Conservation (phyloP, 2,888 invertebrate species). For the Peribatodes rhomboidaria region DNA sequence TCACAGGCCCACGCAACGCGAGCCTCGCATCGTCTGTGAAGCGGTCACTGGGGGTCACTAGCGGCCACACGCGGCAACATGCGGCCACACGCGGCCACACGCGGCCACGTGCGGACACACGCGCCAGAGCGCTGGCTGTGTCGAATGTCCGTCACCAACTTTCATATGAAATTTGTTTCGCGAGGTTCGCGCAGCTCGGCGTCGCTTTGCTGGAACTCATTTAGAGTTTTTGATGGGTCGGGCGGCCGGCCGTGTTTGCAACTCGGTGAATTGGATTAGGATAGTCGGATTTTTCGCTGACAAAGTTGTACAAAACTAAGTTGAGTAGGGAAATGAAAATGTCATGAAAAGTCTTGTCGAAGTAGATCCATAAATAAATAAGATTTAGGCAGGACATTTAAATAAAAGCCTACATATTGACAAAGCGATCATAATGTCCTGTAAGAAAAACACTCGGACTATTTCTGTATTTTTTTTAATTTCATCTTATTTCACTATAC, state of each 20-base stretch:
- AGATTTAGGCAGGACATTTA: too few relatives aligned
- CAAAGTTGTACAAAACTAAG: neutral
- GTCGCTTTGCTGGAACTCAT: slow-evolving; percentile 18
- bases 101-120: neutral
- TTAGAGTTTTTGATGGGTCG: slow-evolving; percentile 25
- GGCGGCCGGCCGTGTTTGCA: neutral
- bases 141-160: slow-evolving; percentile 28
- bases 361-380: too few relatives aligned
- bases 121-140: slow-evolving; percentile 9
- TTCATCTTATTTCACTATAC: too few relatives aligned
- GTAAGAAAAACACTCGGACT: too few relatives aligned
- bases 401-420: too few relatives aligned
- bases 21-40: neutral
- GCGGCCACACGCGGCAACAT: neutral
- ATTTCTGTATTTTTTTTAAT: too few relatives aligned
- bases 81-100: too few relatives aligned
- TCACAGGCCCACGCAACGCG: neutral
- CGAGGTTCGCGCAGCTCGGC: slow-evolving; percentile 1
- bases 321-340: neutral
- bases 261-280: slow-evolving; percentile 11
- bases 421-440: too few relatives aligned
- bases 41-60: neutral
- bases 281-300: neutral
- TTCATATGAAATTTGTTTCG: slow-evolving; percentile 33
- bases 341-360: neutral